Conservation (phyloP, 2,113 vertebrate species). For the Poeciliopsis turrubarensis region DNA sequence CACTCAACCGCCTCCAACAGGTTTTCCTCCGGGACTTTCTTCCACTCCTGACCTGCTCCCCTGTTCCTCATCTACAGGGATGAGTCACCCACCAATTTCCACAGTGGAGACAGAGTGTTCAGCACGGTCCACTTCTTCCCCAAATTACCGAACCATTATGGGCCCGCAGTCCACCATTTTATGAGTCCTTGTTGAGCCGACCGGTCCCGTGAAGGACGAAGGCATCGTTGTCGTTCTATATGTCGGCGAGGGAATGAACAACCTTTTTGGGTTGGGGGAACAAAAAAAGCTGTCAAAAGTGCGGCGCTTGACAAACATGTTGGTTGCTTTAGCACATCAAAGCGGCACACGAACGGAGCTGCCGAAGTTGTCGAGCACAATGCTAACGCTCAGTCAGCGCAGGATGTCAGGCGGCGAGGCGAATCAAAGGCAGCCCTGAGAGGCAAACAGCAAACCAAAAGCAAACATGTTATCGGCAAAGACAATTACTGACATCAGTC, state of each 20-base stretch:
- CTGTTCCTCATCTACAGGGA: no score
- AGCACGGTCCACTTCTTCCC: no score
- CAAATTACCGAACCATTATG: no score
- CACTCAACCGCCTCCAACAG: no score
- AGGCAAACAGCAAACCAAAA: slow-evolving; percentile 58
- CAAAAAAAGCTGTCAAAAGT: slow-evolving; percentile 62
- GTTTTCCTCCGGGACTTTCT: no score
- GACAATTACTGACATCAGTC: slow-evolving; percentile 78
- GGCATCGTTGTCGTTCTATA: slow-evolving; percentile 2
- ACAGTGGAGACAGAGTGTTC: no score
- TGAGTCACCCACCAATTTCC: no score
- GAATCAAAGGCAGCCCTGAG: slow-evolving; percentile 69
- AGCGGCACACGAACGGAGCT: slow-evolving; percentile 57
- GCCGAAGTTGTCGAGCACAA: slow-evolving; percentile 59
- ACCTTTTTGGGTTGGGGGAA: slow-evolving; percentile 22
- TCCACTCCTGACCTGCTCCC: no score
- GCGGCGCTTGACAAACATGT: slow-evolving; percentile 55
- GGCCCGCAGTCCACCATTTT: not conserved
- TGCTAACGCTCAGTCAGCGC: slow-evolving; percentile 59
- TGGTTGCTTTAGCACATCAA: slow-evolving; percentile 69
- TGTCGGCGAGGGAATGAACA: slow-evolving; percentile 27
- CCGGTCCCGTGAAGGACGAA: not conserved
- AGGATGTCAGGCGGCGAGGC: slow-evolving; percentile 53
- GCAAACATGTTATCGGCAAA: slow-evolving; percentile 56
- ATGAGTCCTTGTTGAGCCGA: not conserved